Evolutionary conservation across 1,140 invertebrate species (phyloP).

Genomic region (Zaprionus camerounensis): DNA sequence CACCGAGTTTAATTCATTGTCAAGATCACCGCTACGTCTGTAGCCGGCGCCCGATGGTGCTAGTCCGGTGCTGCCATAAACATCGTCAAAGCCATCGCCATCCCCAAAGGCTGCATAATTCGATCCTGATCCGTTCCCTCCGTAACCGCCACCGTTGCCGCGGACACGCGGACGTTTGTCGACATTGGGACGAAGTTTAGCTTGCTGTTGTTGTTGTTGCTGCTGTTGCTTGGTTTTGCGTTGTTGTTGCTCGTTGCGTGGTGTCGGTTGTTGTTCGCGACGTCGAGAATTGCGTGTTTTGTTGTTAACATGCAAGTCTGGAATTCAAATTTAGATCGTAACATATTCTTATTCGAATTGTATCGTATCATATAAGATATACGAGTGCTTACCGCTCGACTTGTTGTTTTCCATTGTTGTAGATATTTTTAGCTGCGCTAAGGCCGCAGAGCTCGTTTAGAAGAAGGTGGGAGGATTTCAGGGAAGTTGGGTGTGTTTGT

Average conservation of each 20-base stretch:
- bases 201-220: slow-evolving; percentile 53
- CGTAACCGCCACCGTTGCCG: slow-evolving; percentile 26
- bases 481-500: slow-evolving; percentile 15
- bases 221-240: slow-evolving; percentile 45
- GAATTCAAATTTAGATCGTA: not conserved
- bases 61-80: slow-evolving; percentile 73
- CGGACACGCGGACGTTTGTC: slow-evolving; percentile 78
- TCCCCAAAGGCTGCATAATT: slow-evolving; percentile 12
- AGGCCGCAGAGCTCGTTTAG: slow-evolving; percentile 35
- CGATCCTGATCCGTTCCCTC: slow-evolving; percentile 23
- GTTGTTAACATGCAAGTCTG: slow-evolving; percentile 75
- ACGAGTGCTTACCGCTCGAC: slow-evolving; percentile 63
- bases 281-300: slow-evolving; percentile 68
- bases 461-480: slow-evolving; percentile 26
- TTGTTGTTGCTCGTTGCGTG: slow-evolving; percentile 73
- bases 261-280: slow-evolving; percentile 66
- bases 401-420: slow-evolving; percentile 72
- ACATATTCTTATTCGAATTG: not conserved
- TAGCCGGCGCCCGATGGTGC: slow-evolving; percentile 50
- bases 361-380: not conserved
- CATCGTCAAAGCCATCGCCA: slow-evolving; percentile 53
- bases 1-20: slow-evolving; percentile 92
- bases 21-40: slow-evolving; percentile 73
- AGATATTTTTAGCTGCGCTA: slow-evolving; percentile 46
- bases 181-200: slow-evolving; percentile 76